Evolutionary conservation across 2,113 vertebrate genomes (phyloP), one percentile per base, ranked within the genome.

Genomic region (Datnioides undecimradiatus): DNA sequence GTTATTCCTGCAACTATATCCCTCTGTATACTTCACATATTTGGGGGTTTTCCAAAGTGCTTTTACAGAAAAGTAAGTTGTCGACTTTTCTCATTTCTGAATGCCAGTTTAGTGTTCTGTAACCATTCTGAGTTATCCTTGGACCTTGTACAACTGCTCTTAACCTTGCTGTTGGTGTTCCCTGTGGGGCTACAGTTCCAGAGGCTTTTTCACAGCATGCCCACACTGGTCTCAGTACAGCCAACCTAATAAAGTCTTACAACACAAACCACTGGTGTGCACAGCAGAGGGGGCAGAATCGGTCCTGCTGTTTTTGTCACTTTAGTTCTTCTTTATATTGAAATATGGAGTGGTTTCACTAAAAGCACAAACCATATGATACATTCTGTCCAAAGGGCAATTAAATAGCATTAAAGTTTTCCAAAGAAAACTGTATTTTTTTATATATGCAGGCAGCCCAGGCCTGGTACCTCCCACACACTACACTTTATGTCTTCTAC

Each of bases 151-250:
- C 21, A 8, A 34, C 23, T 40, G 25, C 71, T 80, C 43, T 80
- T 68, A 76, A 86, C 78, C 78, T 78, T 86, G 52, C 68, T 58
- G 25, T n/a, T 5, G 11, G 80, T 1, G 9, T 33, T 71, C 55
- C 57, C 86, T 62, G 69, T 63, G 65, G 68, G 60, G 54, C 21
- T 85, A 46, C 65, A 27, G 41, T 75, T 83, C 31, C 23, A 36
- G 34, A 70, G 43, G 76, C 48, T 68, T 82, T 83, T 83, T 78
- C 58, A 80, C 83, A 84, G 77, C 79, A 65, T 36, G 29, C 41
- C 16, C 29, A 43, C 69, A 14, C 58, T 40, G 25, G 49, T 76
- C 80, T 79, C 83, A 62, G 33, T 3, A 49, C 52, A 82, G 72
- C 16, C 68, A 54, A 68, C 71, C 65, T 19, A 75, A 78, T 75